phyloP scores from a whole-genome alignment of 2,113 vertebrate genomes.

The Labeo catla region DNA sequence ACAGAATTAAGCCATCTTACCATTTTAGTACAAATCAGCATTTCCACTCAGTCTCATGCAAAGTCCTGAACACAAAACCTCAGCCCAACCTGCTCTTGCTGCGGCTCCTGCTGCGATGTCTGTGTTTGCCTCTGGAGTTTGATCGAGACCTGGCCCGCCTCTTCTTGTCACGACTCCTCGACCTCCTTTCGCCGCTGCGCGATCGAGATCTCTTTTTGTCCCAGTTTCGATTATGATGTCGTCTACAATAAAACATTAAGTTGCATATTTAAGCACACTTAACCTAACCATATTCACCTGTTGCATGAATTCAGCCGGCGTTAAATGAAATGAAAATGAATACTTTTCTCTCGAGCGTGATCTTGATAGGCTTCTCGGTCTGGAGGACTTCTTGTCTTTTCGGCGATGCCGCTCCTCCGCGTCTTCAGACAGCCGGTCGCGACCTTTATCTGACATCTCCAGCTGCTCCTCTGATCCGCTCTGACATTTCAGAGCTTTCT shows the following conservation, averaged over 20 bases:
- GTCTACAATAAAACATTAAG: conserved; percentile 71
- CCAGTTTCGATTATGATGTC: conserved; percentile 89
- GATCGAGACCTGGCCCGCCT: conserved; percentile 87
- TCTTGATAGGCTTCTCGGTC: conserved; percentile 87
- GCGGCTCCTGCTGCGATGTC: conserved; percentile 87
- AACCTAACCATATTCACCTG: not conserved
- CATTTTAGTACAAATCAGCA: conserved; percentile 6
- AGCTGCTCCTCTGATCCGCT: conserved; percentile 85
- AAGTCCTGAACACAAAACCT: not conserved
- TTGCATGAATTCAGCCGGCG: not conserved
- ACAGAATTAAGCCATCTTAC: conserved; percentile 23
- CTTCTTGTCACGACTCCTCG: conserved; percentile 87
- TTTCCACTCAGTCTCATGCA: not conserved
- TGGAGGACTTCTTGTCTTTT: conserved; percentile 87
- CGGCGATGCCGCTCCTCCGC: conserved; percentile 92
- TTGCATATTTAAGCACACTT: not conserved
- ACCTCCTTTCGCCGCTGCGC: conserved; percentile 71
- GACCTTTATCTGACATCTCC: conserved; percentile 84
- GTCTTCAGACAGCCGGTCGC: conserved; percentile 88
- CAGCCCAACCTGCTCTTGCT: conserved; percentile 89
- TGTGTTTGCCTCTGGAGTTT: conserved; percentile 88
- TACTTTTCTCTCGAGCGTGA: conserved; percentile 93
- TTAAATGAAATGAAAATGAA: not conserved
- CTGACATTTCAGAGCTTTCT: conserved; percentile 90
- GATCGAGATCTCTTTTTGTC: conserved; percentile 88